Base-by-base conservation (phyloP, 1,140 invertebrate species). In the Ectropis grisescens region DNA sequence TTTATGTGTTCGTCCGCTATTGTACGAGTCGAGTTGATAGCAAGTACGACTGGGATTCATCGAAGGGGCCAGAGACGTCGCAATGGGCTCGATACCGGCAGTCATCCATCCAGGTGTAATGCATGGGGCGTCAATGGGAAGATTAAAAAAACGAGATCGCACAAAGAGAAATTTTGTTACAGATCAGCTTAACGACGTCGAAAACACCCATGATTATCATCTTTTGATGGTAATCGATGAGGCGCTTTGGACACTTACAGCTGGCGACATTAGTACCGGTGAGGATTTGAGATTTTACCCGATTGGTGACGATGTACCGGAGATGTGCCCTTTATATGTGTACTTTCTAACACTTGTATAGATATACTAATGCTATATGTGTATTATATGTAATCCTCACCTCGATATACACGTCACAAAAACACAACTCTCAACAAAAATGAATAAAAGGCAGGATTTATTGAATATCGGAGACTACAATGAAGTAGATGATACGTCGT, bases 121-220 rank as follows among this genome's bases (percentile, higher is more conserved):
- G 66, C 61, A 71, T 69, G 74, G 65, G 58, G 45, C 54, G 49
- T 45, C 44, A 42, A 43, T 38, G 55, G 58, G 56, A 53, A 43
- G 38, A 52, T 33, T 38, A 54, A 54, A 57, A 55, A 52, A 61
- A 57, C 58, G 39, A 68, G 60, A 70, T 70, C 74, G 76, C 74
- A 81, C 58, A 80, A 76, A 51, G 68, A 60, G 76, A 69, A 52
- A 70, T 79, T 82, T 67, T 82, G 78, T 82, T 82, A 67, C 78
- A 82, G 78, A 79, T 79, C 72, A 79, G 72, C 71, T 70, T 79
- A 76, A 76, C 78, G 59, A 79, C 78, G 65, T 79, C 74, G 70
- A 82, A 79, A 78, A 79, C 78, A 69, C 78, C 78, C 40, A 82
- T 82, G 78, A 79, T 82, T 69, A 79, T 82, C 68, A 82, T 82